Percentiles rank a stretch among this genome's conserved stretches.
Conservation (phyloP, 2,797 vertebrate genomes). For the Staurois parvus region DNA sequence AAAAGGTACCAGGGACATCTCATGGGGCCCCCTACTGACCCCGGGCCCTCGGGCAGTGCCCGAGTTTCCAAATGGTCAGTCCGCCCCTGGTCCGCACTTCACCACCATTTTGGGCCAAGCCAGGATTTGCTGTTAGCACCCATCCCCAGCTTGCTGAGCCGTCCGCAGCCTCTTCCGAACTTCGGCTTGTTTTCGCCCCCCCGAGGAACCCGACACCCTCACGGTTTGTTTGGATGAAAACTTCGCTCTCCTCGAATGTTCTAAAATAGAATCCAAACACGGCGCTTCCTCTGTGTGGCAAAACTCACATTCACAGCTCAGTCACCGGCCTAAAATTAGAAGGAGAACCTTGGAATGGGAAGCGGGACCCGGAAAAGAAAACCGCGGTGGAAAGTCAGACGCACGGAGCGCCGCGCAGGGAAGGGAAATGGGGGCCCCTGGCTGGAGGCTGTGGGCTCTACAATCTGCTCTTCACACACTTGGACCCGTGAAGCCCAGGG, state of each 20-base stretch:
- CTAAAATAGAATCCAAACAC: constrained; percentile 54
- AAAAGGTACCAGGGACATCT: too few relatives aligned
- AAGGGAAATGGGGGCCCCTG: too few relatives aligned
- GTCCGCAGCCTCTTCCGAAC: constrained; percentile 26
- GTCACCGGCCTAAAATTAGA: constrained; percentile 42
- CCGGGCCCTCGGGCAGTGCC: too few relatives aligned
- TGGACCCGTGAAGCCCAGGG: too few relatives aligned
- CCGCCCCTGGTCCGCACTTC: too few relatives aligned
- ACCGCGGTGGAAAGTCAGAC: neutral
- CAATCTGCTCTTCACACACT: too few relatives aligned
- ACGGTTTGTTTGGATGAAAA: constrained; percentile 24
- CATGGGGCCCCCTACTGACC: too few relatives aligned
- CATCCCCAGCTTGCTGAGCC: constrained; percentile 15
- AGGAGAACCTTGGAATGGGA: neutral
- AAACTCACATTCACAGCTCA: constrained; percentile 18
- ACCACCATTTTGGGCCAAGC: too few relatives aligned
- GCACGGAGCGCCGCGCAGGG: neutral
- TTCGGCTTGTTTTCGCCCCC: constrained; percentile 15
- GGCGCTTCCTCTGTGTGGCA: constrained; percentile 37
- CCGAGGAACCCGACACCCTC: constrained; percentile 25
- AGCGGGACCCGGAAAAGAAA: neutral
- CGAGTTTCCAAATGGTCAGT: too few relatives aligned
- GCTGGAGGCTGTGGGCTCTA: too few relatives aligned
- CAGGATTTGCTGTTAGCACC: too few relatives aligned
- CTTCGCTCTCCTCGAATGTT: constrained; percentile 26